phyloP scores from a whole-genome alignment of 2,888 invertebrate species.

The Antheraea yamamai region DNA sequence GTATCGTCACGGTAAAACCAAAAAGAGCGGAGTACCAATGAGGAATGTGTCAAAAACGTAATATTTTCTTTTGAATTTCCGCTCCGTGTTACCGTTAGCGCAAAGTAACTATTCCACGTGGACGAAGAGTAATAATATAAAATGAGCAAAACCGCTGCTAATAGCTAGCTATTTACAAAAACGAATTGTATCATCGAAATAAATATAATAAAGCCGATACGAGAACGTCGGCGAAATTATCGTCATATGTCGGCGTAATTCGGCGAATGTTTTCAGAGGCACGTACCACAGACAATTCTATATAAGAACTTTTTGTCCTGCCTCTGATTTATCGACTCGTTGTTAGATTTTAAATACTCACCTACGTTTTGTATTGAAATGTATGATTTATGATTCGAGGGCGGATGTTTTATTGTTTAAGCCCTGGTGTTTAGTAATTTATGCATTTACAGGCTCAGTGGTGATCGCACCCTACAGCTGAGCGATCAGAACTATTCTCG shows the following conservation, averaged over 20 bases:
- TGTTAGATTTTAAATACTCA: conserved; percentile 15
- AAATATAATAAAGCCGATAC: background rate
- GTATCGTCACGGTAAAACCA: too few relatives aligned
- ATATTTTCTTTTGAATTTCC: too few relatives aligned
- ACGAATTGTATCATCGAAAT: background rate
- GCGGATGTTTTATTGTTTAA: conserved; percentile 20
- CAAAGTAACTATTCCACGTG: too few relatives aligned
- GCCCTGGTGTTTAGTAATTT: background rate
- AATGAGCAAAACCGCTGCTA: background rate
- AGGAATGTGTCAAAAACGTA: too few relatives aligned
- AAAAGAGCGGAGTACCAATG: too few relatives aligned
- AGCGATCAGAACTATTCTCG: background rate
- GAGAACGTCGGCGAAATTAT: conserved; percentile 3
- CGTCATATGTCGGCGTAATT: conserved; percentile 50
- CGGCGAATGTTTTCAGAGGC: conserved; percentile 60
- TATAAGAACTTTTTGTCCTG: conserved; percentile 45
- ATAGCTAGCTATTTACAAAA: background rate
- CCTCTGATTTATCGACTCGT: conserved; percentile 19
- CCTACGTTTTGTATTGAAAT: conserved; percentile 15
- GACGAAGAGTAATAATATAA: too few relatives aligned
- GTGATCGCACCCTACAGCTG: background rate
- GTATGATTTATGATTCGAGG: conserved; percentile 20
- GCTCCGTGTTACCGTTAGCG: too few relatives aligned
- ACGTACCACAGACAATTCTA: conserved; percentile 62
- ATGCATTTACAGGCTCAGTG: background rate